phyloP scores from a whole-genome alignment of 1,140 invertebrate species.

The Bombus waltoni region DNA sequence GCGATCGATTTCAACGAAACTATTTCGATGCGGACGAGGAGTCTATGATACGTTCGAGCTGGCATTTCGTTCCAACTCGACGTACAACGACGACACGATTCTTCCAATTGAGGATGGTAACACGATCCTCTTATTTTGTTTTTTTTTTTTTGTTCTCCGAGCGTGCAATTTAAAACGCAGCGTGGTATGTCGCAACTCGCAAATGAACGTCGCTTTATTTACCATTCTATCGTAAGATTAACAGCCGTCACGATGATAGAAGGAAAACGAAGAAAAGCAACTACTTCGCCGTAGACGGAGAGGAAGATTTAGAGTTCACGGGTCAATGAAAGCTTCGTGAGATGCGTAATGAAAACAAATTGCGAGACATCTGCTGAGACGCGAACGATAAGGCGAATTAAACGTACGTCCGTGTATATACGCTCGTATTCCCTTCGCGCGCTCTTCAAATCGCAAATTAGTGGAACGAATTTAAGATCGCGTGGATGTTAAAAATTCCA shows the following conservation, averaged over 20 bases:
- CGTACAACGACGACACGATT: background rate
- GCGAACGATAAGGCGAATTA: slow-evolving; percentile 3
- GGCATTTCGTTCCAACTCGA: background rate
- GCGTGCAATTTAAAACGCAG: too few relatives aligned
- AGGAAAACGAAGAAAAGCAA: background rate
- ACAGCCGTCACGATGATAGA: background rate
- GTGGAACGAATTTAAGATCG: background rate
- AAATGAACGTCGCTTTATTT: background rate
- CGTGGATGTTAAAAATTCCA: slow-evolving; percentile 22
- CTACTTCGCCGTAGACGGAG: background rate
- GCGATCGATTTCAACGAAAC: background rate
- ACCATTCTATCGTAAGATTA: background rate
- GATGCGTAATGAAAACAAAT: slow-evolving; percentile 7
- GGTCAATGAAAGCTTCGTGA: too few relatives aligned
- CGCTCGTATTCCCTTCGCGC: too few relatives aligned
- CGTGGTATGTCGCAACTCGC: too few relatives aligned
- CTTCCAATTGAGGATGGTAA: background rate
- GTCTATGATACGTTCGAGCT: background rate
- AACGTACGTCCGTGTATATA: background rate
- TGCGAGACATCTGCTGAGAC: slow-evolving; percentile 1
- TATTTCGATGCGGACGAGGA: background rate
- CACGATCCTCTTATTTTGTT: background rate
- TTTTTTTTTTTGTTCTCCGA: background rate
- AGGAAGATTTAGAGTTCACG: background rate
- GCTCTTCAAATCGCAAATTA: background rate